Conservation (phyloP, 2,797 vertebrate species). For the Fundulus diaphanus region DNA sequence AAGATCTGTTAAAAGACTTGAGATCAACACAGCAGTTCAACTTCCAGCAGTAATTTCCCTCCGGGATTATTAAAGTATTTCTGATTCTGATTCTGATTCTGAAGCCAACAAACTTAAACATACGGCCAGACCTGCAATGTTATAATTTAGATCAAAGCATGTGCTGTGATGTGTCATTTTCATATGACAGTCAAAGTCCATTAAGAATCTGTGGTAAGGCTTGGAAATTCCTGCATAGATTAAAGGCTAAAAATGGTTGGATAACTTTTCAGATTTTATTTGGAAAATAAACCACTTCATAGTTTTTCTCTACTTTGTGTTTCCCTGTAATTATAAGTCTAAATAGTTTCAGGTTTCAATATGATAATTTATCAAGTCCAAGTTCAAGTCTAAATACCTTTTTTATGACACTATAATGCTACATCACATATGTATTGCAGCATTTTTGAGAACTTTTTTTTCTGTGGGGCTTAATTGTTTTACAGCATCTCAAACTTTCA, state of each 20-base stretch:
- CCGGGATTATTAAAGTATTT: no score
- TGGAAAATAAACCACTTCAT: background rate
- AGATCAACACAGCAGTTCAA: background rate
- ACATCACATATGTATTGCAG: background rate
- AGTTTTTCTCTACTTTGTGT: background rate
- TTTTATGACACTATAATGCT: background rate
- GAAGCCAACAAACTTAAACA: no score
- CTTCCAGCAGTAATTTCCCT: no score
- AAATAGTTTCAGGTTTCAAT: background rate
- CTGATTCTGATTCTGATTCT: no score
- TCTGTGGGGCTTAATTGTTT: constrained; percentile 1
- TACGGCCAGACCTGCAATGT: background rate
- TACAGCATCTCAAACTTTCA: constrained; percentile 21
- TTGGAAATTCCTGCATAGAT: background rate
- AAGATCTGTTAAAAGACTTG: background rate
- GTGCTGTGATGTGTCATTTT: background rate
- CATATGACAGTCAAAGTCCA: background rate
- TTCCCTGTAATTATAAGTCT: background rate
- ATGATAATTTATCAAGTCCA: background rate
- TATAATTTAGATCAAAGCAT: background rate
- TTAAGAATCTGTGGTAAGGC: background rate
- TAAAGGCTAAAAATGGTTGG: background rate
- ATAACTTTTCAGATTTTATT: background rate
- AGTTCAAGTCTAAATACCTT: background rate
- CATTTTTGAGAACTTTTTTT: background rate